A percentile compares a stretch with the other conserved stretches of the same genome.
Conservation (phyloP, 2,113 vertebrate genomes). For the Centrocercus urophasianus region DNA sequence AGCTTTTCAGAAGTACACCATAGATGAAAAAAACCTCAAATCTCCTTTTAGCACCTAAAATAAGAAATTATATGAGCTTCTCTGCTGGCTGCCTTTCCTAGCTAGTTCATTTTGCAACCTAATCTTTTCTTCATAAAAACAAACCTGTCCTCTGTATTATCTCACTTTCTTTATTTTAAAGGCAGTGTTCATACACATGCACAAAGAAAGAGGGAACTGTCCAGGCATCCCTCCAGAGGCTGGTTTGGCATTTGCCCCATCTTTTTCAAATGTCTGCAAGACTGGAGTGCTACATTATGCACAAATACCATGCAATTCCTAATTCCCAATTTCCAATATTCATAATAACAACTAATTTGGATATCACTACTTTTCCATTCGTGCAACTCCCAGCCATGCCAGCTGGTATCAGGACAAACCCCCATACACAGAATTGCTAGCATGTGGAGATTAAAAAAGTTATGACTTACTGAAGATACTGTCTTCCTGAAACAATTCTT, state of each 20-base stretch:
- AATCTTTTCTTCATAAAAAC: not conserved
- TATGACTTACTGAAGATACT: not conserved
- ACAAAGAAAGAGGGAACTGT: not conserved
- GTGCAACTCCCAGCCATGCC: not conserved
- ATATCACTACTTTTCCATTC: not conserved
- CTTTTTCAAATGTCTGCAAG: not conserved
- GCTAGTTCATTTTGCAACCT: not conserved
- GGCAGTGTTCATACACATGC: not conserved
- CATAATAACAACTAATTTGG: accelerated
- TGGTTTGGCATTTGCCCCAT: not conserved
- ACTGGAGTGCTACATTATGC: not conserved
- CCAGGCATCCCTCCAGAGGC: not conserved
- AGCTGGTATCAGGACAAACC: not conserved
- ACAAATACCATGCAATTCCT: not conserved
- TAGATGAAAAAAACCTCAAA: not conserved
- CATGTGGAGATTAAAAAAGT: not conserved
- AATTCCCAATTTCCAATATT: not conserved
- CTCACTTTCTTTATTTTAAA: not conserved
- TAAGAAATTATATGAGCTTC: not conserved
- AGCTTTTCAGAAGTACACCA: not conserved
- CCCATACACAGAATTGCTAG: not conserved
- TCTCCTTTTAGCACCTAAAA: not conserved
- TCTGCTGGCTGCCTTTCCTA: not conserved
- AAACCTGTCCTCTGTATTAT: not conserved
- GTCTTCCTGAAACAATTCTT: not conserved